A percentile compares a stretch with the other conserved stretches of the same genome.
These are phyloP conservation scores for Discoglossus pictus DNA, from an alignment of 2,797 vertebrate genomes.

Conservation along the genomic window DNA sequence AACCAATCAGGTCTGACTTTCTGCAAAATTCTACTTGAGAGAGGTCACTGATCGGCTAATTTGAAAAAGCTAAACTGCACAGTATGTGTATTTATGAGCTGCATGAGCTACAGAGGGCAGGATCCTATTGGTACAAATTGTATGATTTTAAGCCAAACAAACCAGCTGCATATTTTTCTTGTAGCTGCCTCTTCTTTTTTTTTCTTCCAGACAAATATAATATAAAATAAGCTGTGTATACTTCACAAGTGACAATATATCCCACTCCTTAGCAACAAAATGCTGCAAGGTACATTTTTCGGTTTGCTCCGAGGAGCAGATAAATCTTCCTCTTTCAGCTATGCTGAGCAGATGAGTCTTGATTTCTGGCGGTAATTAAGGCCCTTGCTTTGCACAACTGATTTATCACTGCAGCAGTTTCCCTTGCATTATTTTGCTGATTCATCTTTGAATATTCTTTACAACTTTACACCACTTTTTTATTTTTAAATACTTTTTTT, in stretches of 20 bases:
- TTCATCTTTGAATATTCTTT: neutral
- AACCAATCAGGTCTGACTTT: no score
- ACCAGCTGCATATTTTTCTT: no score
- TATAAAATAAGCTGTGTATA: neutral
- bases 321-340: constrained; percentile 26
- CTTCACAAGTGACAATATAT: neutral
- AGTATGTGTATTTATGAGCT: no score
- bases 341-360: constrained; percentile 4
- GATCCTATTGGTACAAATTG: no score
- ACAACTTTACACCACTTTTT: neutral
- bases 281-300: constrained; percentile 13
- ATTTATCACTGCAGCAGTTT: constrained; percentile 7
- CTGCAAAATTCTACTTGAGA: no score
- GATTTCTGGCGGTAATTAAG: neutral
- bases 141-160: no score
- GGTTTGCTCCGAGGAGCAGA: constrained; percentile 6
- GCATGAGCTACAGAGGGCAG: no score
- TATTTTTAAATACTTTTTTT: no score
- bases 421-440: neutral
- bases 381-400: neutral
- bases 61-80: no score
- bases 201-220: neutral
- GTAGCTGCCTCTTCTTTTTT: no score
- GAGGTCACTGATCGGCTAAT: no score
- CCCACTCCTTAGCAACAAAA: neutral